Conservation (phyloP, 1,140 invertebrate species). For the Lucilia cuprina region DNA sequence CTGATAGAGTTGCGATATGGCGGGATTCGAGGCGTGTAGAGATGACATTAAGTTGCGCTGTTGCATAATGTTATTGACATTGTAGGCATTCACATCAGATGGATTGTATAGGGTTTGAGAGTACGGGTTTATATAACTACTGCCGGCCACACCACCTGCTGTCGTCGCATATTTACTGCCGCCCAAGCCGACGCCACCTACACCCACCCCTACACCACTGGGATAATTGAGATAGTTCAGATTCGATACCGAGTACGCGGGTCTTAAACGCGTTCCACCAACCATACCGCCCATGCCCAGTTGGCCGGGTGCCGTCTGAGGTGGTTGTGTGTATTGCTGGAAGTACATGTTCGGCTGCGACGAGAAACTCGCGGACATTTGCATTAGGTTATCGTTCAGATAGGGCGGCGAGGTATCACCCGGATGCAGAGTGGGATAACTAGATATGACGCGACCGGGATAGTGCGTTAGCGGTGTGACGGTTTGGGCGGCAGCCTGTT, state of each 20-base stretch:
- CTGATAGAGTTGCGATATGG: constrained; percentile 60
- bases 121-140: constrained; percentile 38
- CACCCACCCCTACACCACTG: constrained; percentile 46
- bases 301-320: constrained; percentile 42
- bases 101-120: constrained; percentile 36
- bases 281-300: constrained; percentile 40
- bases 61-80: constrained; percentile 44
- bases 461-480: constrained; percentile 44
- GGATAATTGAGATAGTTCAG: constrained; percentile 48
- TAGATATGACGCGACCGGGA: constrained; percentile 55
- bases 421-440: constrained; percentile 57
- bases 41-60: constrained; percentile 58
- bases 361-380: constrained; percentile 60
- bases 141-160: background rate
- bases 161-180: constrained; percentile 32
- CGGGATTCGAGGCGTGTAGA: constrained; percentile 61
- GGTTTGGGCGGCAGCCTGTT: constrained; percentile 41
- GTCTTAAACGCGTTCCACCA: constrained; percentile 48
- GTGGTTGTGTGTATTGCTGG: constrained; percentile 48
- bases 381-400: constrained; percentile 60
- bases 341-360: constrained; percentile 62
- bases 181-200: constrained; percentile 29
- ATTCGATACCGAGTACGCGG: constrained; percentile 59
- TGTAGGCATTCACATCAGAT: constrained; percentile 31
- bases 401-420: constrained; percentile 58